A percentile compares a stretch with the other conserved stretches of the same genome.
Conservation (phyloP, 2,797 vertebrate species). For the Trachurus trachurus region DNA sequence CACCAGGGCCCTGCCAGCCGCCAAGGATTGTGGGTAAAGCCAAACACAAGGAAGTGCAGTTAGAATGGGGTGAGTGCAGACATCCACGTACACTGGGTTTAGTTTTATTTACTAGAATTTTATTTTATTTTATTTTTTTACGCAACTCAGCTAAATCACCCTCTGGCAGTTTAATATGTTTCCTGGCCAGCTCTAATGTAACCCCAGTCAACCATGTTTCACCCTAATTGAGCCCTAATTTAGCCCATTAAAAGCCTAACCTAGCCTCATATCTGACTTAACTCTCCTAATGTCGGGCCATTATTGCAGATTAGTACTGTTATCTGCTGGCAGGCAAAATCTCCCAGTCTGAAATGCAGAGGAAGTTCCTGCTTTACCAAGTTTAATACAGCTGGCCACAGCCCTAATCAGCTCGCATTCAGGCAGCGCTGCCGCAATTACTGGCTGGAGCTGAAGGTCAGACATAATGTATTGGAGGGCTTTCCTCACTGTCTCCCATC, state of each 20-base stretch:
- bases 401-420: conserved; percentile 59
- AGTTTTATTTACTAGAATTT: conserved; percentile 26
- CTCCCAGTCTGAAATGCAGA: conserved; percentile 26
- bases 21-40: conserved; percentile 93
- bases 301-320: conserved; percentile 67
- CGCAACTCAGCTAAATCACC: conserved; percentile 40
- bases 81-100: conserved; percentile 18
- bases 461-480: conserved; percentile 52
- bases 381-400: conserved; percentile 47
- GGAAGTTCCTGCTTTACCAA: conserved; percentile 62
- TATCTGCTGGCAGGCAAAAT: conserved; percentile 67
- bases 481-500: conserved; percentile 50
- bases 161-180: conserved; percentile 46
- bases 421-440: conserved; percentile 52
- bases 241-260: conserved; percentile 62
- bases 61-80: conserved; percentile 94
- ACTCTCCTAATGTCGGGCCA: conserved; percentile 56
- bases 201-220: conserved; percentile 55
- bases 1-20: conserved; percentile 92
- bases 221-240: conserved; percentile 65
- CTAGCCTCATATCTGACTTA: conserved; percentile 55
- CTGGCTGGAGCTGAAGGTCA: conserved; percentile 62
- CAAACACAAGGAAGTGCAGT: conserved; percentile 96
- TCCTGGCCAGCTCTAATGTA: conserved; percentile 45
- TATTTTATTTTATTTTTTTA: not conserved